Evolutionary conservation across 2,888 invertebrate species (phyloP).

Genomic region (Ryuthela nishihirai): DNA sequence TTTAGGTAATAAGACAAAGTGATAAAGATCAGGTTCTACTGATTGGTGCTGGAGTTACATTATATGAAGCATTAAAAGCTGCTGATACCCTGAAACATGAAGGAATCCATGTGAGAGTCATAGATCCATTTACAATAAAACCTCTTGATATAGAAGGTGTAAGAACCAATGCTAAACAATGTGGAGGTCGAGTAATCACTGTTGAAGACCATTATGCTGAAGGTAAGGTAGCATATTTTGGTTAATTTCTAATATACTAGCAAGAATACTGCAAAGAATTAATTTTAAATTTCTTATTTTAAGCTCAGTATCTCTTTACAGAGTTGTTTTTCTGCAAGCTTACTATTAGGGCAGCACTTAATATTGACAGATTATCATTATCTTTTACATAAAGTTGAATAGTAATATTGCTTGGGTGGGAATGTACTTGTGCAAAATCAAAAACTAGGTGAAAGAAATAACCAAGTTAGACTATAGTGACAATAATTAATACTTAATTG

Average conservation of each 20-base stretch:
- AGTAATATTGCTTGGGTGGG: too few relatives aligned
- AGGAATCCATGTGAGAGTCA: slow-evolving; percentile 68
- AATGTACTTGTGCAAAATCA: too few relatives aligned
- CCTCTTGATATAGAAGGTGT: slow-evolving; percentile 82
- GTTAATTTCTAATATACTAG: background rate
- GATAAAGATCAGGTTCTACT: slow-evolving; percentile 74
- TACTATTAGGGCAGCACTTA: too few relatives aligned
- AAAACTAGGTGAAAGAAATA: too few relatives aligned
- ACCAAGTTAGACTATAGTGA: too few relatives aligned
- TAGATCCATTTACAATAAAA: slow-evolving; percentile 96
- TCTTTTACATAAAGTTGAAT: too few relatives aligned
- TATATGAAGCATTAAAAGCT: slow-evolving; percentile 84
- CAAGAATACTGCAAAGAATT: too few relatives aligned
- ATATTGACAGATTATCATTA: too few relatives aligned
- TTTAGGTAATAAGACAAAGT: slow-evolving; percentile 68
- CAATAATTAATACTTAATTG: too few relatives aligned
- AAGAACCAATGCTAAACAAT: slow-evolving; percentile 68
- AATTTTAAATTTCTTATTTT: too few relatives aligned
- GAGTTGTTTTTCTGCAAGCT: too few relatives aligned
- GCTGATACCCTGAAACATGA: slow-evolving; percentile 66
- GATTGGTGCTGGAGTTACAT: slow-evolving; percentile 89
- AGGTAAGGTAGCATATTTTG: slow-evolving; percentile 54
- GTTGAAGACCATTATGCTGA: slow-evolving; percentile 97
- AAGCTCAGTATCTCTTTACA: too few relatives aligned
- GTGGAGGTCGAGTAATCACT: slow-evolving; percentile 77